Base-by-base conservation (phyloP, 2,888 invertebrate species). In the Celastrina argiolus region DNA sequence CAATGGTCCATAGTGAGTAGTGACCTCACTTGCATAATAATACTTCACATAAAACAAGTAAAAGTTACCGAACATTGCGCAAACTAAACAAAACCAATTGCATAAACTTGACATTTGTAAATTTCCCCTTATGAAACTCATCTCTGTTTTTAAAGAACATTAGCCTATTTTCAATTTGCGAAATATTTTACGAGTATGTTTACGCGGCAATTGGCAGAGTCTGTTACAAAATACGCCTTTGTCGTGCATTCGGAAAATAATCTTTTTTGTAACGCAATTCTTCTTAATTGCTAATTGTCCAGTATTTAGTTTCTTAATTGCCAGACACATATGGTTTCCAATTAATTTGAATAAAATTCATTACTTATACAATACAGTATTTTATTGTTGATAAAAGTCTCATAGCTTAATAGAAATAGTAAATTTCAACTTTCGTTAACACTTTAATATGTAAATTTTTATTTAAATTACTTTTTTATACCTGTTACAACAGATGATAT, bases 11-110 rank as follows among this genome's bases (percentile, higher is more conserved):
- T 78, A 73, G 73, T 87, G 90, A 89, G 75, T 78, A 73, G 73
- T 87, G 90, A 89, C 90, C 89, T 82, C 81, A 70, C 78, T 89
- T 88, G 83, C 88, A 82, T 87, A 86, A 90, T 80, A 82, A 82
- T 79, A 81, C 78, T 70, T 71, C 69, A 70, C 67, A 85, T 68
- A 72, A 85, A 84, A 84, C 83, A 83, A 83, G 71, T 77, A 76
- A 82, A 80, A 82, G 83, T 83, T 82, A 82, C 79, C 83, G 42
- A 83, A 78, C 74, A 83, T 89, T 88, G 74, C 83, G 76, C 76
- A 88, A 81, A 80, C 80, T 81, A 77, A 78, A 82, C 81, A 82
- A 82, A 51, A 81, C 75, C 76, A 64, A 74, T 88, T 87, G 82
- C 85, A 82, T 82, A 85, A 82, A 83, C 81, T 83, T 86, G 86